Conservation (phyloP, 2,797 vertebrate genomes). For the Neoniphon sammara region DNA sequence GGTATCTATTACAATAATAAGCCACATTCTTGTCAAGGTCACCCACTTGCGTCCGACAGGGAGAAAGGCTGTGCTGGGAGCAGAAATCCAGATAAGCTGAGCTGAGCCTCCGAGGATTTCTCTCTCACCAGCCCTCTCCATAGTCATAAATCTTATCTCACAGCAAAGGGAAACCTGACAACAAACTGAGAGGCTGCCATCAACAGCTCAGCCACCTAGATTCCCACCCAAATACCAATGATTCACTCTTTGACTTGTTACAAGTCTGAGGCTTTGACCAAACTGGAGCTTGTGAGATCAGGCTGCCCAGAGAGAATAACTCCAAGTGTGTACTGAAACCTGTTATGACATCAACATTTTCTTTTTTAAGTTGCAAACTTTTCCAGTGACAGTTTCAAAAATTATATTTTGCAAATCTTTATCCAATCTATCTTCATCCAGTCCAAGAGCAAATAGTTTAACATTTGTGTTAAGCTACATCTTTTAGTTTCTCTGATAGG, state of each 20-base stretch:
- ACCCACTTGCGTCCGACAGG: conserved; percentile 64
- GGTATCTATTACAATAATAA: conserved; percentile 82
- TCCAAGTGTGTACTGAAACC: too few species aligned
- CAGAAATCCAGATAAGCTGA: conserved; percentile 80
- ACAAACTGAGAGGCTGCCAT: conserved; percentile 74
- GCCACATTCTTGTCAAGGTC: conserved; percentile 85
- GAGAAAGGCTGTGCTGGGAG: conserved; percentile 63
- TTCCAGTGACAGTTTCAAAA: too few species aligned
- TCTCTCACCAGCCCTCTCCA: conserved; percentile 65
- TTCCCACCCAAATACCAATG: conserved; percentile 72
- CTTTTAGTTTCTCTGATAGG: too few species aligned
- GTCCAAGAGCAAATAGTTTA: too few species aligned
- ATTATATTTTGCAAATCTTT: too few species aligned
- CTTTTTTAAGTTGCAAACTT: too few species aligned
- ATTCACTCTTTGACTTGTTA: conserved; percentile 60
- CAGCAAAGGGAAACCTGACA: conserved; percentile 74
- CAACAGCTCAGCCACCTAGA: conserved; percentile 68
- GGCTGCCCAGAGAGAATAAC: conserved; percentile 8
- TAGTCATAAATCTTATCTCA: conserved; percentile 79
- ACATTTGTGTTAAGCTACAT: too few species aligned
- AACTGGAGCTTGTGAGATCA: conserved; percentile 33
- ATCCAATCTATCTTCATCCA: too few species aligned
- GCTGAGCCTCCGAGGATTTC: conserved; percentile 73
- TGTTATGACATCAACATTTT: too few species aligned
- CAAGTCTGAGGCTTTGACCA: conserved; percentile 54